Evolutionary conservation across 2,113 vertebrate species (phyloP).

Genomic region (Poicephalus gulielmi): DNA sequence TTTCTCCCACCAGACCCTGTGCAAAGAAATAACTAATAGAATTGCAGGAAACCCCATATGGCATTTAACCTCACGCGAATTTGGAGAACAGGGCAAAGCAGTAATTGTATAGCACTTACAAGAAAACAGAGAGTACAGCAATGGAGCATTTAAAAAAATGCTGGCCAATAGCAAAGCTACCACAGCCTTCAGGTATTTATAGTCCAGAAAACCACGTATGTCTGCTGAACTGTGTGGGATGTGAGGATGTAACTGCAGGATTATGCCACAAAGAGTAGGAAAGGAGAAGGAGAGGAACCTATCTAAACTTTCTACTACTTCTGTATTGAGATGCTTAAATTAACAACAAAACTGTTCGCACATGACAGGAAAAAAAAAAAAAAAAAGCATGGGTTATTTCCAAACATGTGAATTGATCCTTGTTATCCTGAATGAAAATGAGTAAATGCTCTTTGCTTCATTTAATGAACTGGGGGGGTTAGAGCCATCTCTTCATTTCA

Average conservation of each 20-base stretch:
- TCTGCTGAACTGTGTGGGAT: background rate
- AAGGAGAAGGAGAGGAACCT: background rate
- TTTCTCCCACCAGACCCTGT: background rate
- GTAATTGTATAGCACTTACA: background rate
- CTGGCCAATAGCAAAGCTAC: background rate
- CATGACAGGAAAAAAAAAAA: slow-evolving; percentile 13
- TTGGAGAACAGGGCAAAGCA: background rate
- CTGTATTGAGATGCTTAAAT: background rate
- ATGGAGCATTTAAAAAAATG: background rate
- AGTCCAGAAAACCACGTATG: background rate
- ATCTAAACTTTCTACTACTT: background rate
- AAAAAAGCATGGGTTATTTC: background rate
- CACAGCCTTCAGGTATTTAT: background rate
- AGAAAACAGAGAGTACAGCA: background rate
- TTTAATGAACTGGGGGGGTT: background rate
- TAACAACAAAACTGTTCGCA: slow-evolving; percentile 2
- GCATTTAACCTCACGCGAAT: background rate
- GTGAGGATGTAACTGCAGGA: background rate
- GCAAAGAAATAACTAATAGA: background rate
- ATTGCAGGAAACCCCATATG: background rate
- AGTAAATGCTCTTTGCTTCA: background rate
- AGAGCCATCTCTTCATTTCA: background rate
- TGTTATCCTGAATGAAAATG: background rate
- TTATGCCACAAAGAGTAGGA: background rate
- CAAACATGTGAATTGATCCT: background rate